A percentile compares a stretch with the other conserved stretches of the same genome.
Conservation (phyloP, 1,140 invertebrate species). For the Chlorops oryzae region DNA sequence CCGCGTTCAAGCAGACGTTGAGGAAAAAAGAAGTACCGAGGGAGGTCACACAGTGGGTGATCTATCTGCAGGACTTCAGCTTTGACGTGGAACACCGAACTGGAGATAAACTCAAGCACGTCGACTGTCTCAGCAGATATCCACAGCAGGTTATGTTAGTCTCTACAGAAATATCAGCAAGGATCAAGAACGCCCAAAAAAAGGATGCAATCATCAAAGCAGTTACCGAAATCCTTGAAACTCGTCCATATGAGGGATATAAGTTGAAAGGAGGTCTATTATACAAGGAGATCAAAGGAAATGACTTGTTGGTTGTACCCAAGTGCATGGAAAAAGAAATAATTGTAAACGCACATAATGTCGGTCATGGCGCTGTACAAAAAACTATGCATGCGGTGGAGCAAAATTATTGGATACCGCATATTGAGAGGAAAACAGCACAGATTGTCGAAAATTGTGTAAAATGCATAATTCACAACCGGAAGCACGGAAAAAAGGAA, state of each 20-base stretch:
- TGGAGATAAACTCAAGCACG: conserved; percentile 22
- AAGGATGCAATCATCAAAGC: background rate
- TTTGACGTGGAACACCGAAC: conserved; percentile 24
- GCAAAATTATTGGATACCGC: conserved; percentile 43
- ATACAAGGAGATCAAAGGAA: background rate
- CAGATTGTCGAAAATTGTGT: too few relatives aligned
- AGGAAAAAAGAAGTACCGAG: conserved; percentile 26
- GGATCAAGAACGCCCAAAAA: background rate
- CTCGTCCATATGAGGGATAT: background rate
- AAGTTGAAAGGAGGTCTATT: background rate
- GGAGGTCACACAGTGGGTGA: conserved; percentile 25
- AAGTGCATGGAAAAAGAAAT: conserved; percentile 19
- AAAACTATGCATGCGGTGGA: conserved; percentile 43
- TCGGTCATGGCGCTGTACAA: conserved; percentile 20
- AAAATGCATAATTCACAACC: background rate
- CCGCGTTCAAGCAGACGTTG: conserved; percentile 31
- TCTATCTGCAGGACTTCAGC: conserved; percentile 26
- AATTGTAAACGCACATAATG: conserved; percentile 16
- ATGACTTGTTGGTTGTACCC: conserved; percentile 19
- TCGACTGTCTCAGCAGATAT: conserved; percentile 26
- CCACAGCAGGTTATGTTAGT: background rate
- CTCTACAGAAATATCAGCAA: background rate
- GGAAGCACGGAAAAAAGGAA: background rate
- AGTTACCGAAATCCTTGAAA: background rate
- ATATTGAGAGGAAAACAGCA: conserved; percentile 32